Base-by-base conservation (phyloP, 2,797 vertebrate genomes). In the Propithecus deckenii region DNA sequence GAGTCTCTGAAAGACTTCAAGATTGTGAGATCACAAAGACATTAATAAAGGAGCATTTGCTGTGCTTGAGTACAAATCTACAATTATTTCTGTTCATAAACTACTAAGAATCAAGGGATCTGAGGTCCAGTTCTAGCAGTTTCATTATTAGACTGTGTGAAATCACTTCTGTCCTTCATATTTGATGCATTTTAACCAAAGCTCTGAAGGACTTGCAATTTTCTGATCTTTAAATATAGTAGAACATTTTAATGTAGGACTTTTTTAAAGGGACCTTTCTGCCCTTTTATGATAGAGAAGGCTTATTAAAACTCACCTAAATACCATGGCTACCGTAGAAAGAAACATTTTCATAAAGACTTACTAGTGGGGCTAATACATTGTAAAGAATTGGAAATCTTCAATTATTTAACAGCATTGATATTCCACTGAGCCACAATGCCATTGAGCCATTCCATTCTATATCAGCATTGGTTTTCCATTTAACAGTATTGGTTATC, bases 271-370 rank as follows among this genome's bases (percentile, higher is more conserved):
- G 69, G 50, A 91, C 57, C n/a, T 97, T 52, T 95, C 43, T 96
- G 92, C 52, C 35, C 22, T 93, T 96, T 91, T 84, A 81, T 93
- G 65, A 91, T 96, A 90, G 18, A 96, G 75, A 97, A 41, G 55
- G 43, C 43, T 97, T 94, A 97, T 97, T 97, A 97, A 95, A 92
- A 91, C 74, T 97, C 75, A 4, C 69, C 78, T 75, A 69, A 96
- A 65, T 52, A 78, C 97, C 84, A 72, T 92, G 95, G 72, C 86
- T 96, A 94, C n/a, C 92, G 67, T 9, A 91, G 94, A 97, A 97
- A 95, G 88, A 97, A 93, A 86, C 43, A 90, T 61, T 98, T 94
- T 98, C 69, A 74, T 46, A 93, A 55, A 96, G 95, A 79, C 71
- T 94, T 83, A 92, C 22, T 95, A 91, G 95, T 85, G 86, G 74